Percentiles rank a stretch among this genome's conserved stretches.
Evolutionary conservation across 2,797 vertebrate species (phyloP).

Genomic region (Atherinosoma microstoma): DNA sequence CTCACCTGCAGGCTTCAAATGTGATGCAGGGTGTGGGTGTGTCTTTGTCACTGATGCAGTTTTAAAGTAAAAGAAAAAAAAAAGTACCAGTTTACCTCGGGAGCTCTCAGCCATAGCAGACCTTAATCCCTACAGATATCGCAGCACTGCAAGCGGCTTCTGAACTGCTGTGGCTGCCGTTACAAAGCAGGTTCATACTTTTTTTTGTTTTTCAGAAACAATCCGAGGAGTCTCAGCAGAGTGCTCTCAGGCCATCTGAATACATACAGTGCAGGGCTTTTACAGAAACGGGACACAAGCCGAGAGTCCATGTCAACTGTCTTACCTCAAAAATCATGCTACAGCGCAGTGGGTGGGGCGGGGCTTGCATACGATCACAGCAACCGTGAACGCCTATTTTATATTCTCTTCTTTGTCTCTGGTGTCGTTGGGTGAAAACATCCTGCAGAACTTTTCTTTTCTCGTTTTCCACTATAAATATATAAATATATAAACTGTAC

Average conservation of each 20-base stretch:
- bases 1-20: slow-evolving; percentile 38
- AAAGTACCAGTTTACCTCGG: slow-evolving; percentile 79
- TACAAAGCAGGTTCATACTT: slow-evolving; percentile 64
- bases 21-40: slow-evolving; percentile 37
- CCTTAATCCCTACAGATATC: slow-evolving; percentile 58
- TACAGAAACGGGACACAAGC: slow-evolving; percentile 54
- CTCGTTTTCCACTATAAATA: slow-evolving; percentile 72
- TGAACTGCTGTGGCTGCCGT: slow-evolving; percentile 56
- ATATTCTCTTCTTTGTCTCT: slow-evolving; percentile 72
- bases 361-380: slow-evolving; percentile 61
- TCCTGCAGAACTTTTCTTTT: slow-evolving; percentile 49
- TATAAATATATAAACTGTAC: slow-evolving; percentile 84
- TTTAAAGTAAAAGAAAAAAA: slow-evolving; percentile 38
- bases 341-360: slow-evolving; percentile 42
- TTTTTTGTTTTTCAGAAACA: slow-evolving; percentile 67
- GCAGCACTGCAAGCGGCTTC: slow-evolving; percentile 57
- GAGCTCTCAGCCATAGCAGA: slow-evolving; percentile 80
- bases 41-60: slow-evolving; percentile 72
- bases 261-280: slow-evolving; percentile 64
- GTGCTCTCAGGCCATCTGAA: slow-evolving; percentile 50
- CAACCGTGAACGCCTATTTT: slow-evolving; percentile 62
- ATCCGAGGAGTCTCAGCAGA: slow-evolving; percentile 64
- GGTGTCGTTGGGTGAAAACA: slow-evolving; percentile 72
- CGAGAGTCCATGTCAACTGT: slow-evolving; percentile 71
- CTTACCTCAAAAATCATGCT: slow-evolving; percentile 76